These are phyloP conservation scores for Orthosia gracilis DNA, from an alignment of 2,888 invertebrate species.

Conservation along the genomic window DNA sequence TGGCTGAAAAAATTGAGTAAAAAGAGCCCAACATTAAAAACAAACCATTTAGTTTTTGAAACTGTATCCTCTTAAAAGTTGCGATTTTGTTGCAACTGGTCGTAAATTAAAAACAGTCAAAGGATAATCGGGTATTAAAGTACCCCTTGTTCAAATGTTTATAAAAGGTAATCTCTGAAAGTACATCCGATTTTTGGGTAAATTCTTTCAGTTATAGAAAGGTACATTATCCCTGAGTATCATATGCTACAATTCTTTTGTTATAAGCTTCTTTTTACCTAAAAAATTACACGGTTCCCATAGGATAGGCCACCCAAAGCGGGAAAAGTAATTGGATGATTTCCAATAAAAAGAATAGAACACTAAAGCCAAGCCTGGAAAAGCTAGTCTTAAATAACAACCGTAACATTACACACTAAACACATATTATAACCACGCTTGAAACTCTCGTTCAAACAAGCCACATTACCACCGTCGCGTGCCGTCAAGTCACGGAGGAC, in stretches of 20 bases:
- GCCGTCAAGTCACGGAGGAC: constrained; percentile 54
- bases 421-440: constrained; percentile 15
- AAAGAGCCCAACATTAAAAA: neutral
- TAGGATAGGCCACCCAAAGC: too few relatives aligned
- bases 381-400: neutral
- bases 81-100: neutral
- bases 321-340: too few relatives aligned
- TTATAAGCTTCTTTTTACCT: too few relatives aligned
- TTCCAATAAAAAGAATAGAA: too few relatives aligned
- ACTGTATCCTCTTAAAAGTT: neutral
- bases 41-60: neutral
- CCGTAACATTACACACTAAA: constrained; percentile 15
- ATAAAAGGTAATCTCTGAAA: too few relatives aligned
- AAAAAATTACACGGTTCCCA: too few relatives aligned
- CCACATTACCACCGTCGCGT: constrained; percentile 52
- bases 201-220: too few relatives aligned
- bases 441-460: constrained; percentile 23
- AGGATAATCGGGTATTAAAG: neutral
- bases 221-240: too few relatives aligned
- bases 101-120: neutral
- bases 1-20: neutral
- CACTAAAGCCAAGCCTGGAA: too few relatives aligned
- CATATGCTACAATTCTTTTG: too few relatives aligned
- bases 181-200: too few relatives aligned
- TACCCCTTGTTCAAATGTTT: neutral